These are phyloP conservation scores for Empis stercorea DNA, from an alignment of 2,888 invertebrate genomes.

Conservation along the genomic window DNA sequence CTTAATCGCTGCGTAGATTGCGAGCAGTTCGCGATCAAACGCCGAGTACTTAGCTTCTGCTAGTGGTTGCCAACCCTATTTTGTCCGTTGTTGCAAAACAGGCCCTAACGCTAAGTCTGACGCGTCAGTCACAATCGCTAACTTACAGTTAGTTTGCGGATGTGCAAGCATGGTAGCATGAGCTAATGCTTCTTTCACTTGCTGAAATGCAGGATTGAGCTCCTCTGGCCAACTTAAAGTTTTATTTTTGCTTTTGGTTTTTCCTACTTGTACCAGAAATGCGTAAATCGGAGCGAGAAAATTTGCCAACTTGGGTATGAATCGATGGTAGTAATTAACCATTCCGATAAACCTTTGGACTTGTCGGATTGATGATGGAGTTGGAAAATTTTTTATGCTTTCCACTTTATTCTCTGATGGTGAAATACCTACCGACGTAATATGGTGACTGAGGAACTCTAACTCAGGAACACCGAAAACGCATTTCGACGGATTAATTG, in stretches of 20 bases:
- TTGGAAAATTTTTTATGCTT: background rate
- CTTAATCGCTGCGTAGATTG: background rate
- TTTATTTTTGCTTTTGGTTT: background rate
- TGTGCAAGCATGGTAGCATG: background rate
- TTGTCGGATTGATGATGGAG: background rate
- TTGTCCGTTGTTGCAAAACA: background rate
- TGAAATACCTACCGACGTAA: background rate
- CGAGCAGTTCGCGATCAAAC: background rate
- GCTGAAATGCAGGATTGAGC: background rate
- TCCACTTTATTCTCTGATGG: background rate
- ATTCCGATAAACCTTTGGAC: background rate
- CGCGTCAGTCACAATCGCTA: background rate
- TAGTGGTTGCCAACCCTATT: background rate
- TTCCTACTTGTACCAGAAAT: background rate
- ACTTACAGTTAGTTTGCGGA: background rate
- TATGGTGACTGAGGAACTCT: slow-evolving; percentile 3
- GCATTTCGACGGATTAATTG: slow-evolving; percentile 3
- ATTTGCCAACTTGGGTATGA: slow-evolving; percentile 1
- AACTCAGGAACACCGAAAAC: slow-evolving; percentile 3
- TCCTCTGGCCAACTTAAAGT: slow-evolving; percentile 1
- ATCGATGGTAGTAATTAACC: slow-evolving; percentile 2
- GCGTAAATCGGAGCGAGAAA: background rate
- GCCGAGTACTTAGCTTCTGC: background rate
- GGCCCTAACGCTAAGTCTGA: background rate
- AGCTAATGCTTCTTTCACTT: background rate